phyloP scores from a whole-genome alignment of 2,888 invertebrate genomes.

The Rugalucina vietnamica region DNA sequence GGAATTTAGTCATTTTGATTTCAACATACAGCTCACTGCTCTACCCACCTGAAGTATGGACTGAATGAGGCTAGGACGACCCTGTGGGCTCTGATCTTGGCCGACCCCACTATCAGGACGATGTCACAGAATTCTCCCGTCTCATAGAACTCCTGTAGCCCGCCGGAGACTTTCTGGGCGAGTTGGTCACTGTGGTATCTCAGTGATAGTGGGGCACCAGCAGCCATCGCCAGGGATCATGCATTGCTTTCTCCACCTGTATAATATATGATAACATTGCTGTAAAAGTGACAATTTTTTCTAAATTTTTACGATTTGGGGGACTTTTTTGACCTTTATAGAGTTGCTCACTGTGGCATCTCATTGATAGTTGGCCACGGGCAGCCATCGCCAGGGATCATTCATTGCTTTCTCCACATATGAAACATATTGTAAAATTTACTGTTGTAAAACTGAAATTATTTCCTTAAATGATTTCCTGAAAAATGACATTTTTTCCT shows the following conservation, averaged over 20 bases:
- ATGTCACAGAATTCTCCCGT: conserved; percentile 87
- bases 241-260: too few species aligned
- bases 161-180: conserved; percentile 54
- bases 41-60: conserved; percentile 87
- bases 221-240: conserved; percentile 53
- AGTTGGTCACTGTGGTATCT: conserved; percentile 69
- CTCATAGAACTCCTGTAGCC: conserved; percentile 64
- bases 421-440: too few species aligned
- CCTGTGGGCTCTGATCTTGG: conserved; percentile 87
- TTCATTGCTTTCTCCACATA: too few species aligned
- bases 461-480: too few species aligned
- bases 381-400: conserved; percentile 54
- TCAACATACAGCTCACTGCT: too few species aligned
- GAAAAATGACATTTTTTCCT: too few species aligned
- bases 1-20: too few species aligned
- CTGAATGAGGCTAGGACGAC: conserved; percentile 88
- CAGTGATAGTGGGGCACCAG: conserved; percentile 68
- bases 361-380: conserved; percentile 67
- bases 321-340: too few species aligned
- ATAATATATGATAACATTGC: too few species aligned
- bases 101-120: conserved; percentile 86
- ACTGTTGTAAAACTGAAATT: too few species aligned
- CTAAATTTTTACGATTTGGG: too few species aligned
- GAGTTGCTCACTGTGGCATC: conserved; percentile 69
- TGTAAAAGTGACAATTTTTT: too few species aligned